phyloP scores from a whole-genome alignment of 2,797 vertebrate genomes.

The Macroramphosus scolopax region DNA sequence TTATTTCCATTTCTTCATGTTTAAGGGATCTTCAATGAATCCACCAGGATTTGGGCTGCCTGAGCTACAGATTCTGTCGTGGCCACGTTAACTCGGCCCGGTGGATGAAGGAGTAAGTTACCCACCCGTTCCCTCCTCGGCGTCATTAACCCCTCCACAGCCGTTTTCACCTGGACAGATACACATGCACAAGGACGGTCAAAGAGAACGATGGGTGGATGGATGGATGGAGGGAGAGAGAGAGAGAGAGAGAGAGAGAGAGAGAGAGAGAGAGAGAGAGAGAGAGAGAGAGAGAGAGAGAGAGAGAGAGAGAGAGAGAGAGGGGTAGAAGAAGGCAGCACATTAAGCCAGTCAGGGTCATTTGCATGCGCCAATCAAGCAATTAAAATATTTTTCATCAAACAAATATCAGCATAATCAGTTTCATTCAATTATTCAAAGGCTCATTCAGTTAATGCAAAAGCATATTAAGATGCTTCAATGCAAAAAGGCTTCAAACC shows the following conservation, averaged over 20 bases:
- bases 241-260: slow-evolving; percentile 20
- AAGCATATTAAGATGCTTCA: slow-evolving; percentile 51
- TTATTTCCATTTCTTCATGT: too few species aligned
- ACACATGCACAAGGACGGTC: slow-evolving; percentile 80
- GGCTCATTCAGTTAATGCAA: slow-evolving; percentile 72
- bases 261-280: slow-evolving; percentile 15
- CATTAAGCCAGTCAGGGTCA: slow-evolving; percentile 69
- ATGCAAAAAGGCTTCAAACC: slow-evolving; percentile 42
- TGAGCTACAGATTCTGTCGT: slow-evolving; percentile 3
- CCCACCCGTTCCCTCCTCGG: slow-evolving; percentile 79
- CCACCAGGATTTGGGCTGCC: slow-evolving; percentile 30
- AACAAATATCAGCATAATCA: slow-evolving; percentile 64
- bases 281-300: slow-evolving; percentile 11
- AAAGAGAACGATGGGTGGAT: slow-evolving; percentile 55
- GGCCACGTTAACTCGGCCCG: slow-evolving; percentile 31
- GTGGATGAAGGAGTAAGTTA: slow-evolving; percentile 67
- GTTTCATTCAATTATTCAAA: slow-evolving; percentile 49
- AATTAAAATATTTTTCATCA: slow-evolving; percentile 51
- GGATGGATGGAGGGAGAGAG: slow-evolving; percentile 25
- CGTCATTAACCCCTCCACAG: slow-evolving; percentile 81
- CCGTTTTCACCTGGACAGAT: slow-evolving; percentile 86
- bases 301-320: slow-evolving; percentile 20
- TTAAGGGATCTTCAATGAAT: slow-evolving; percentile 2
- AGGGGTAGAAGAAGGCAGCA: slow-evolving; percentile 49
- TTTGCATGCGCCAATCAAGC: slow-evolving; percentile 71